A percentile compares a stretch with the other conserved stretches of the same genome.
These are phyloP conservation scores for Dromaius novaehollandiae DNA, from an alignment of 2,113 vertebrate species.

Conservation along the genomic window DNA sequence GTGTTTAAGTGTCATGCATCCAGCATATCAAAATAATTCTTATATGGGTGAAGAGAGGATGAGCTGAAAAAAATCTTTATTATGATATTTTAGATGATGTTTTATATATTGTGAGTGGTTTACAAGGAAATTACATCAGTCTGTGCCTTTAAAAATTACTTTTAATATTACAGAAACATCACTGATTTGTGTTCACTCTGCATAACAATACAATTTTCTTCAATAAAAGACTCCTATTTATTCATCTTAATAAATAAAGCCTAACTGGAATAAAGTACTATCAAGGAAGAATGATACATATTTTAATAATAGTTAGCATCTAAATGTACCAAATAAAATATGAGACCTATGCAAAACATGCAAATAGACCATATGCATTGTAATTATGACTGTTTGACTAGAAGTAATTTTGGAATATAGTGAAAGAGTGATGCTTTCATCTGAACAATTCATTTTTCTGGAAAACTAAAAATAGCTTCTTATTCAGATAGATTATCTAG, in stretches of 20 bases:
- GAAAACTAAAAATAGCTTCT: constrained; percentile 70
- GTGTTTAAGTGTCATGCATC: neutral
- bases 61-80: neutral
- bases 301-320: neutral
- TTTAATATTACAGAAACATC: neutral
- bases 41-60: neutral
- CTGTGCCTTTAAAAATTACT: neutral
- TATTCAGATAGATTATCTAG: constrained; percentile 54
- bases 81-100: neutral
- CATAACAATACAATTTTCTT: neutral
- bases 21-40: neutral
- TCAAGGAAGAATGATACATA: neutral
- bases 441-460: constrained; percentile 55
- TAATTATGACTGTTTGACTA: neutral
- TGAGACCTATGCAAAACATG: neutral
- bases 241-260: neutral
- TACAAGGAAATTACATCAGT: neutral
- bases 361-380: constrained; percentile 2
- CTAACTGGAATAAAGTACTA: neutral
- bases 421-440: constrained; percentile 47
- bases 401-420: constrained; percentile 37
- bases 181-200: neutral
- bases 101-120: neutral
- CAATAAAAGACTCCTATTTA: neutral
- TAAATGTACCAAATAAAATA: neutral